Percentiles rank a stretch among this genome's conserved stretches.
These are phyloP conservation scores for Tokudaia tokunoshimensis DNA, from an alignment of 2,797 vertebrate genomes.

Conservation along the genomic window DNA sequence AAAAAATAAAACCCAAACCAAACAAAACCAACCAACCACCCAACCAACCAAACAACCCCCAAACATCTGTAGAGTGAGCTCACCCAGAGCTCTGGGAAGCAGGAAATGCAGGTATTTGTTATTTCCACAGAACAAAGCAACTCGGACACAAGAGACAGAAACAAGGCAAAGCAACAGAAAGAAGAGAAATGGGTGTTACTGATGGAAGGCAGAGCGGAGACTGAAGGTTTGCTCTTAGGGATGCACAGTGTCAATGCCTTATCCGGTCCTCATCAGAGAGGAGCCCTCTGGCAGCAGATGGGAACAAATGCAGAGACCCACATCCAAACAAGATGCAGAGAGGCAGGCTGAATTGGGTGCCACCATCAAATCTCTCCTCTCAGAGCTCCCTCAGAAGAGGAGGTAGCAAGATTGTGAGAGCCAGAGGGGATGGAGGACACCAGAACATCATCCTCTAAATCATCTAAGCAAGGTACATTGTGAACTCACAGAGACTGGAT, in stretches of 20 bases:
- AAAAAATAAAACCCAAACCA: not conserved
- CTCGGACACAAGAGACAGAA: not conserved
- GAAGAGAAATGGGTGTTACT: not conserved
- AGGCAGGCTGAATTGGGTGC: not conserved
- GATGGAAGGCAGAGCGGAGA: not conserved
- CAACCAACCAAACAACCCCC: not conserved
- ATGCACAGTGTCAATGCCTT: not conserved
- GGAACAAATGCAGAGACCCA: not conserved
- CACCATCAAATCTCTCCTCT: not conserved
- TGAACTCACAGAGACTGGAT: not conserved
- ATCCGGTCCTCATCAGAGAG: not conserved
- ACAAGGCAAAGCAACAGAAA: not conserved
- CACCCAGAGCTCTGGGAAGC: not conserved
- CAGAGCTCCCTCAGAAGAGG: not conserved
- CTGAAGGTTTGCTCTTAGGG: not conserved
- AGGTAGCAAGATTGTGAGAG: not conserved
- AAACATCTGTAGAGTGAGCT: not conserved
- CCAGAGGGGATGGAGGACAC: not conserved
- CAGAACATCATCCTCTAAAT: not conserved
- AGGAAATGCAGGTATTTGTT: not conserved
- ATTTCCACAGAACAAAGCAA: not conserved
- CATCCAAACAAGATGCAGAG: not conserved
- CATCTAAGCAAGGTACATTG: not conserved
- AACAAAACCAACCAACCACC: no score
- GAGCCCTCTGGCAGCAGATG: not conserved